A percentile compares a stretch with the other conserved stretches of the same genome.
Conservation (phyloP, 2,113 vertebrate genomes). For the Aepyceros melampus region DNA sequence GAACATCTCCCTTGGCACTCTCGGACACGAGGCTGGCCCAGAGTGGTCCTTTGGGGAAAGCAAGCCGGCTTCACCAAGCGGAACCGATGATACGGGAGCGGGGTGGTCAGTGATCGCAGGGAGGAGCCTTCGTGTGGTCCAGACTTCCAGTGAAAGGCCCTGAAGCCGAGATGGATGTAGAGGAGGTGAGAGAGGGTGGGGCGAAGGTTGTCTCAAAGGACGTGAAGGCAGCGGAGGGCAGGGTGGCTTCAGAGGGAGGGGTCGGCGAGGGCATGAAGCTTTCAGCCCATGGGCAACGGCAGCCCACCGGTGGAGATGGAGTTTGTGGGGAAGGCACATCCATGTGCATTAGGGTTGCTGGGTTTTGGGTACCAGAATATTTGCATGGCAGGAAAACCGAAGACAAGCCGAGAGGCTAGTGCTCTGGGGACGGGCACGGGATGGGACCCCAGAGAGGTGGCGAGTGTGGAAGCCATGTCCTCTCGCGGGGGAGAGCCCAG, state of each 20-base stretch:
- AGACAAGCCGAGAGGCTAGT: background rate
- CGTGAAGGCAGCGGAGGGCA: background rate
- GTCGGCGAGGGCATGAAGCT: background rate
- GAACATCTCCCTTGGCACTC: background rate
- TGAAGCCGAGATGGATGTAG: background rate
- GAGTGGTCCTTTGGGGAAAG: background rate
- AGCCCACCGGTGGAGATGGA: background rate
- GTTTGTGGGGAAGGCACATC: background rate
- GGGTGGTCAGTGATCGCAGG: background rate
- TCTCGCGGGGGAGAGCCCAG: background rate
- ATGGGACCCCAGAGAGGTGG: background rate
- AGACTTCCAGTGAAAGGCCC: background rate
- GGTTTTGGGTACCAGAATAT: background rate
- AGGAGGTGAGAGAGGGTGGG: background rate
- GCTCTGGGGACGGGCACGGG: background rate
- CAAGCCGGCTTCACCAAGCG: background rate
- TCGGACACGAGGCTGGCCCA: background rate
- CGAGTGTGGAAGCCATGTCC: accelerated
- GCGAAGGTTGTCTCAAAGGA: background rate
- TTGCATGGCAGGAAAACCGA: background rate
- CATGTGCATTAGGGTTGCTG: background rate
- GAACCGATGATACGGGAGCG: accelerated
- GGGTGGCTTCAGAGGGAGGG: background rate
- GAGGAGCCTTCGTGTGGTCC: background rate
- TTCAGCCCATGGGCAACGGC: background rate